Base-by-base conservation (phyloP, 35 echinoderm and acorn worm genomes). In the Lytechinus variegatus region DNA sequence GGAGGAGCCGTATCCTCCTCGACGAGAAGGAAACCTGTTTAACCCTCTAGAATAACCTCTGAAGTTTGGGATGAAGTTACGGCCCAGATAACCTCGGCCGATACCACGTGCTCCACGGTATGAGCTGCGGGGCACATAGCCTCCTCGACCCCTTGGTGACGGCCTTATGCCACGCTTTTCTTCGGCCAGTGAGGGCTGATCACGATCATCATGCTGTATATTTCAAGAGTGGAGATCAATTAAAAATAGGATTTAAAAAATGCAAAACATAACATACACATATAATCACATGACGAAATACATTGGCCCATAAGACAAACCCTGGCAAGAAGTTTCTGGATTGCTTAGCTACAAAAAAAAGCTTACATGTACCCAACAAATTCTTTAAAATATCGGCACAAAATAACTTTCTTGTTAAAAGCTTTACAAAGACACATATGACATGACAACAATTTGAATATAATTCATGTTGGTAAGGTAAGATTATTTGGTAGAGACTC, bases 141-240 rank as follows among this genome's bases (percentile, higher is more conserved):
- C 9, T 12, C 88, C 88, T 52, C 88, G 88, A 27, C 92, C 53
- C 27, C 92, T 57, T 28, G 4, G 13, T 54, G 52, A 9, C 57
- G 92, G 92, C 28, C 92, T 33, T 7, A 28, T 27, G 29, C 10
- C n/a, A 3, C 88, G 88, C 53, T 93, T 93, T 27, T 93, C 92
- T 54, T 27, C 27, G 10, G 53, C 21, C 27, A 27, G 5, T 5
- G 92, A 93, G 92, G 54, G 92, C 53, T 93, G 28, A 27, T 57
- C 92, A 93, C 92, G 92, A 93, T 93, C 92, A 27, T 93, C 92
- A 93, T 93, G 92, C 92, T 93, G 53, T 54, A 44, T 44, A 44
- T 44, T 44, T 54, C 13, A 33, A 90, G 11, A 90, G 88, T 52
- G n/a, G 66, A 8, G 66, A 79, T 24, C 8, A 79, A 24, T 79